Base-by-base conservation (phyloP, 2,888 invertebrate genomes). In the Iselma pallidipennis region DNA sequence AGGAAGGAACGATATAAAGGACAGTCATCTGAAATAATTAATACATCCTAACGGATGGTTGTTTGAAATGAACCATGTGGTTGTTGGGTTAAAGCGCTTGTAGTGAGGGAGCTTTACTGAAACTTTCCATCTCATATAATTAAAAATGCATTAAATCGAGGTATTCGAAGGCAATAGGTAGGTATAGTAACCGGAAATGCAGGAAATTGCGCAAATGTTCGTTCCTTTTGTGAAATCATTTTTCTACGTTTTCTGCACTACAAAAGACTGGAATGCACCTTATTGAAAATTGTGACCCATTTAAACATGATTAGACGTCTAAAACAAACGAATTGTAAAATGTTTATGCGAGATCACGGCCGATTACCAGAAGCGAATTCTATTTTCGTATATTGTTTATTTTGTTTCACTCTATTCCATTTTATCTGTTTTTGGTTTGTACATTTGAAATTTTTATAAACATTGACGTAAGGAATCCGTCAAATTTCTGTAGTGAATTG, bases 311-410 rank as follows among this genome's bases (percentile, higher is more conserved):
- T 19, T 29, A 53, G 14, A 48, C 19, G 9, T 26, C 29, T 56
- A 26, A 56, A 56, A 49, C 60, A 42, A 59, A 55, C 59, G 45
- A 31, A 57, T 60, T 60, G 59, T 64, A 60, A 60, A 64, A 64
- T 64, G 57, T 64, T 64, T 64, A 64, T 57, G 60, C 54, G 45
- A 64, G 63, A 64, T 64, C 63, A 64, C 60, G 63, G 60, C 56
- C 63, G 60, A 59, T 53, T 56, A 60, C 60, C 57, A 64, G 61
- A 58, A 64, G 55, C 61, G 49, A 57, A 26, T 61, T 61, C 64
- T 64, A 64, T 64, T 64, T 61, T 55, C 42, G 57, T 61, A 49
- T 23, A 45, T 2, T 60, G 61, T 64, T 64, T 64, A 56, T 61
- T 64, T 64, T 61, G 50, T 56, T 64, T 60, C 28, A 55, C 54